Percentiles rank a stretch among this genome's conserved stretches.
These are phyloP conservation scores for Furcula furcula DNA, from an alignment of 2,888 invertebrate genomes.

Conservation along the genomic window DNA sequence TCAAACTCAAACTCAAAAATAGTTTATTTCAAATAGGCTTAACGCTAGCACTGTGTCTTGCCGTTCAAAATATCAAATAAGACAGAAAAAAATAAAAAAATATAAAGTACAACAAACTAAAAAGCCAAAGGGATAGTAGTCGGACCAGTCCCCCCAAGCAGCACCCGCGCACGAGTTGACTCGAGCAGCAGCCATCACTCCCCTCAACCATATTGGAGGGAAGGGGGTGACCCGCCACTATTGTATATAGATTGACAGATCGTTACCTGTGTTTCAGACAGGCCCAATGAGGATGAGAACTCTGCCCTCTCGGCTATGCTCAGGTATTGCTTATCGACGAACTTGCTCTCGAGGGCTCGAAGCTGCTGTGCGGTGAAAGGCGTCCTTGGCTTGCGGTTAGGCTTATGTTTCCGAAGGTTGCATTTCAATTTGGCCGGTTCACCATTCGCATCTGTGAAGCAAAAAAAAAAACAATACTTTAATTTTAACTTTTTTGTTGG, in stretches of 20 bases:
- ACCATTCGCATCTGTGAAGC: constrained; percentile 84
- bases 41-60: too few relatives aligned
- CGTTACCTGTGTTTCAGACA: constrained; percentile 79
- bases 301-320: constrained; percentile 99
- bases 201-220: too few relatives aligned
- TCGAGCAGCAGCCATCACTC: too few relatives aligned
- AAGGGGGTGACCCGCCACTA: too few relatives aligned
- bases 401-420: constrained; percentile 97
- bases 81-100: too few relatives aligned
- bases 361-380: constrained; percentile 99
- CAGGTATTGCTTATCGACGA: constrained; percentile 97
- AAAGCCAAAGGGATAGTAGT: too few relatives aligned
- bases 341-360: constrained; percentile 96
- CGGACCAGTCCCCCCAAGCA: too few relatives aligned
- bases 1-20: too few relatives aligned
- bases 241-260: neutral
- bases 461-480: constrained; percentile 7
- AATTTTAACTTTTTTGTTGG: neutral
- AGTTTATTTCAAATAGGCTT: too few relatives aligned
- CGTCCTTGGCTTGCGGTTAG: constrained; percentile 98
- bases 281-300: constrained; percentile 95
- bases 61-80: too few relatives aligned
- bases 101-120: too few relatives aligned
- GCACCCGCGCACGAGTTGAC: too few relatives aligned
- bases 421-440: constrained; percentile 94